Percentiles rank a stretch among this genome's conserved stretches.
These are phyloP conservation scores for Dilophus febrilis DNA, from an alignment of 2,888 invertebrate genomes.

Conservation along the genomic window DNA sequence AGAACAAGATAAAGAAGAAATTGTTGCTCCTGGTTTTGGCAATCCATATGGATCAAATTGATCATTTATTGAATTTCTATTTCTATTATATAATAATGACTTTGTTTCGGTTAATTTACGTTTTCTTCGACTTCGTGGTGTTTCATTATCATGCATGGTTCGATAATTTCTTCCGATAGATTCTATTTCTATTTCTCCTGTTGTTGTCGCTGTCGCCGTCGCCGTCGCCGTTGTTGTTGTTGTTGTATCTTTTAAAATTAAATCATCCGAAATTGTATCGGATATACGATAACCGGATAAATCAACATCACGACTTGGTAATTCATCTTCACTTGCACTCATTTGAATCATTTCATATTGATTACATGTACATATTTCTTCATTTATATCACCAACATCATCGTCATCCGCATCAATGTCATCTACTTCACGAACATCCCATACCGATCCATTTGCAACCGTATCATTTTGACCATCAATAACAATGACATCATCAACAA, in stretches of 20 bases:
- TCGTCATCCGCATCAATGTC: constrained; percentile 29
- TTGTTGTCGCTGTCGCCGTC: constrained; percentile 10
- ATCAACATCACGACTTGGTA: constrained; percentile 19
- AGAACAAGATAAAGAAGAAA: too few relatives aligned
- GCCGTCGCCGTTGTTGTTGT: too few relatives aligned
- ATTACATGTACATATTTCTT: constrained; percentile 29
- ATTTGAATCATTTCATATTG: constrained; percentile 14
- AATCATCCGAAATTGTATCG: constrained; percentile 20
- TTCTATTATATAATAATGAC: background rate
- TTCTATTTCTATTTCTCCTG: too few relatives aligned
- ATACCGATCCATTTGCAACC: too few relatives aligned
- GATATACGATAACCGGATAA: constrained; percentile 19
- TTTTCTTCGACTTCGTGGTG: constrained; percentile 21
- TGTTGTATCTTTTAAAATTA: background rate
- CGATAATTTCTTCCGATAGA: too few relatives aligned
- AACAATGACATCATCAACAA: too few relatives aligned
- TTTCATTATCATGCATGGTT: too few relatives aligned
- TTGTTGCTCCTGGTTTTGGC: too few relatives aligned
- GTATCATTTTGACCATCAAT: too few relatives aligned
- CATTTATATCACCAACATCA: constrained; percentile 25
- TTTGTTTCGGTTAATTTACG: constrained; percentile 27
- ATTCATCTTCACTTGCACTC: constrained; percentile 11
- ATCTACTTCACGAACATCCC: too few relatives aligned
- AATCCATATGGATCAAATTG: too few relatives aligned
- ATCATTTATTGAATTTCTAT: too few relatives aligned